phyloP scores from a whole-genome alignment of 2,113 vertebrate species.

The Panthera uncia region DNA sequence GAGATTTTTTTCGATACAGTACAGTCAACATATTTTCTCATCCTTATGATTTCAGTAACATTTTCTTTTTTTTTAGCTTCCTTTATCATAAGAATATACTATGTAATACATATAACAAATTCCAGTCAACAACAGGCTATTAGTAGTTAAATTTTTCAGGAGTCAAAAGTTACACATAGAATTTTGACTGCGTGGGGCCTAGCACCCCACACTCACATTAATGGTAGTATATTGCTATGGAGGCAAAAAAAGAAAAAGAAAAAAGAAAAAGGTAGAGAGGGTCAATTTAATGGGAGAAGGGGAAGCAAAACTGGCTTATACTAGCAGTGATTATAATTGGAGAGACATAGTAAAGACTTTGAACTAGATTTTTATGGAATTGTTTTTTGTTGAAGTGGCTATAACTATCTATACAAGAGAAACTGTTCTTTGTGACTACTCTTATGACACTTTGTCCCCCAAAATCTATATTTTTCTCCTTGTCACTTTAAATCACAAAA shows the following conservation, averaged over 20 bases:
- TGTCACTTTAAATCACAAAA: conserved; percentile 26
- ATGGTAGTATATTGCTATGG: background rate
- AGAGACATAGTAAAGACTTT: background rate
- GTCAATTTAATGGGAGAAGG: background rate
- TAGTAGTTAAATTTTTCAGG: background rate
- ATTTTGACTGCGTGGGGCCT: background rate
- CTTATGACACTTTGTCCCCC: background rate
- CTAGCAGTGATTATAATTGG: background rate
- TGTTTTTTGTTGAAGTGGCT: background rate
- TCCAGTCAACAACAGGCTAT: background rate
- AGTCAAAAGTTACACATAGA: background rate
- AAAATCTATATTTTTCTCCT: background rate
- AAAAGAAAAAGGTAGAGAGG: background rate
- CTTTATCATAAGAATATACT: background rate
- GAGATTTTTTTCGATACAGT: background rate
- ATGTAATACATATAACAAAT: background rate
- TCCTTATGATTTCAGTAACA: background rate
- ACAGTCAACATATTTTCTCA: background rate
- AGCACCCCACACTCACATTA: background rate
- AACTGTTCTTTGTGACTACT: background rate
- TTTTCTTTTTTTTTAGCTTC: background rate
- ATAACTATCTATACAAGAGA: background rate
- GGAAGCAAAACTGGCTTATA: background rate
- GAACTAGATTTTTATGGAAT: background rate
- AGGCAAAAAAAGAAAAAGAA: background rate